Percentiles rank a stretch among this genome's conserved stretches.
Evolutionary conservation across 2,113 vertebrate genomes (phyloP).

Genomic region (Potamarius usumacintae): DNA sequence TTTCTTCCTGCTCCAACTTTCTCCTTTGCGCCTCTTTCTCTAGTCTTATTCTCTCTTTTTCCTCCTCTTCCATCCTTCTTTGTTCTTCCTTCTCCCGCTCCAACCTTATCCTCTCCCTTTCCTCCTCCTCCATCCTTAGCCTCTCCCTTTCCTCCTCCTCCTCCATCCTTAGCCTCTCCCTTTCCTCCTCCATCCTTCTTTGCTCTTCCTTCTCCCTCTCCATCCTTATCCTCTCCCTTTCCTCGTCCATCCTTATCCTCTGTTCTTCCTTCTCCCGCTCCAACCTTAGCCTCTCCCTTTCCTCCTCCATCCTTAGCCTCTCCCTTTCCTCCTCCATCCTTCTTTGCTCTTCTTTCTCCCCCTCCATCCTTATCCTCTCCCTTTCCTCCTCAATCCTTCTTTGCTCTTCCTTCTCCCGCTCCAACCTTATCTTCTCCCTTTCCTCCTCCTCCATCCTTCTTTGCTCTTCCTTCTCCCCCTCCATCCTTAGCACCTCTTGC

Average conservation of each 20-base stretch:
- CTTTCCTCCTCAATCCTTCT: background rate
- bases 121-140: background rate
- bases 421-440: background rate
- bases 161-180: background rate
- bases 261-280: background rate
- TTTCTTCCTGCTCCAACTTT: background rate
- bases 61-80: background rate
- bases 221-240: background rate
- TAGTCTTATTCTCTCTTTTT: background rate
- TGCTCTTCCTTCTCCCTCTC: background rate
- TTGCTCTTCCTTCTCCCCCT: background rate
- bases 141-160: conserved; percentile 2
- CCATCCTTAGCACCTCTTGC: background rate
- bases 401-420: too few species aligned
- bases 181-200: background rate
- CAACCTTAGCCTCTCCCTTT: background rate
- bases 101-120: background rate
- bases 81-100: conserved; percentile 4
- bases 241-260: background rate
- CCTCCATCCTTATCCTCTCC: background rate
- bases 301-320: conserved; percentile 7
- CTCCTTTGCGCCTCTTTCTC: background rate
- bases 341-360: background rate
- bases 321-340: background rate
- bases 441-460: background rate